Evolutionary conservation across 2,797 vertebrate genomes (phyloP).

Genomic region (Sebastes iracundus): DNA sequence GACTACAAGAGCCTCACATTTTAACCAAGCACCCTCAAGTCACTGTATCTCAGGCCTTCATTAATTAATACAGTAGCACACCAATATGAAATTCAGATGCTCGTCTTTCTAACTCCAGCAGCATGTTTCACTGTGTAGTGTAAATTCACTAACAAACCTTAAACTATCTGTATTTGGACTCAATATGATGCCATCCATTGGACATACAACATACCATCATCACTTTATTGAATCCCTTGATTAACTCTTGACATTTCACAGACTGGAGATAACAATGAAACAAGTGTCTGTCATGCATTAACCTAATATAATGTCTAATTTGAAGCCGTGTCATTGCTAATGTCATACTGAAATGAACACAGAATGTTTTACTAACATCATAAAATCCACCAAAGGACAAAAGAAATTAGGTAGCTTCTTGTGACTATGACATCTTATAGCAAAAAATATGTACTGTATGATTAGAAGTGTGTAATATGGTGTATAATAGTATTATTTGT

Average conservation of each 20-base stretch:
- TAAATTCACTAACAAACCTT: constrained; percentile 8
- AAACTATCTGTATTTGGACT: constrained; percentile 1
- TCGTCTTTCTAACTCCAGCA: constrained; percentile 6
- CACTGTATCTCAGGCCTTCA: background rate
- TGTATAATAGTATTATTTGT: background rate
- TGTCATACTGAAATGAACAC: background rate
- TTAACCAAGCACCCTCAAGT: background rate
- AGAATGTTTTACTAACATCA: background rate
- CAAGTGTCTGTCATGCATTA: background rate
- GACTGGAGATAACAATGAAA: background rate
- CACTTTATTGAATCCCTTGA: constrained; percentile 2
- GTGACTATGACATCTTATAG: background rate
- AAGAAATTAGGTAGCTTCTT: background rate
- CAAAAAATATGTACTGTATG: no score
- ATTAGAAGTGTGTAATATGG: background rate
- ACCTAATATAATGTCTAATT: background rate
- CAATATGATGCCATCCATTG: constrained; percentile 1
- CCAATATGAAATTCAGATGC: background rate
- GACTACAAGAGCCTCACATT: background rate
- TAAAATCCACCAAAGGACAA: background rate
- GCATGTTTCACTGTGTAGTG: background rate
- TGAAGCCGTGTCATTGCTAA: background rate
- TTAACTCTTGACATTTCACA: background rate
- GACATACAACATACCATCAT: constrained; percentile 22
- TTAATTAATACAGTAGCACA: background rate